Evolutionary conservation across 2,113 vertebrate genomes (phyloP), one percentile per base, ranked within the genome.

Genomic region (Onychostoma macrolepis): DNA sequence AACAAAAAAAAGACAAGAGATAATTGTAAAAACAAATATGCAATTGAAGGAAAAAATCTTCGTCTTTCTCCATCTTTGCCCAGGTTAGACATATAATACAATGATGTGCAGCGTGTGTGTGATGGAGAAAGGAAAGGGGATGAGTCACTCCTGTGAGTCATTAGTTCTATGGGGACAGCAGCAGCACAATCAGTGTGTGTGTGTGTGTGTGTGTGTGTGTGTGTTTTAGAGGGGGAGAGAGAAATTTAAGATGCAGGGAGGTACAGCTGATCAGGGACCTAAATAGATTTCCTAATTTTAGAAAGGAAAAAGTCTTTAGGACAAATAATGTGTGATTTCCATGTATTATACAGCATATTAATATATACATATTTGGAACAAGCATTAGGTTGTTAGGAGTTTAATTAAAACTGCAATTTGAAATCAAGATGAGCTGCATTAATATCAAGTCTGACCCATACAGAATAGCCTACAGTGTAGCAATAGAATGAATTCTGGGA

Each of bases 71-170:
- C 89, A 90, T 80, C 80, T 92, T 92, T 90, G 92, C 93, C 93
- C 94, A 94, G 94, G 94, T 95, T 94, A 95, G 90, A 90, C 88
- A 89, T 92, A 94, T 92, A 94, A 94, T 88, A 92, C 91, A 93
- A 86, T 91, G 91, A 92, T 93, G 91, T 93, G 92, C 90, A 93
- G 88, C 28, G 83, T 83, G 71, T 83, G 74, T 90, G 83, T 80
- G 83, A 71, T 80, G 58, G 77, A 87, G 65, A 38, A 86, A 61
- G 80, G 85, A 83, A 69, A 84, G 72, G 86, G 88, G 83, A 87
- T 94, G 95, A 94, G 93, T 95, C 94, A 95, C 93, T 92, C 89
- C 92, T 91, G 94, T 95, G 95, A 95, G 93, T 95, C 94, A 94
- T 95, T 92, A 92, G 93, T 89, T 33, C 71, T 91, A 86, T 88